Percentiles rank a stretch among this genome's conserved stretches.
Conservation (phyloP, 35 echinoderm and acorn worm species). For the Ophiothrix spiculata region DNA sequence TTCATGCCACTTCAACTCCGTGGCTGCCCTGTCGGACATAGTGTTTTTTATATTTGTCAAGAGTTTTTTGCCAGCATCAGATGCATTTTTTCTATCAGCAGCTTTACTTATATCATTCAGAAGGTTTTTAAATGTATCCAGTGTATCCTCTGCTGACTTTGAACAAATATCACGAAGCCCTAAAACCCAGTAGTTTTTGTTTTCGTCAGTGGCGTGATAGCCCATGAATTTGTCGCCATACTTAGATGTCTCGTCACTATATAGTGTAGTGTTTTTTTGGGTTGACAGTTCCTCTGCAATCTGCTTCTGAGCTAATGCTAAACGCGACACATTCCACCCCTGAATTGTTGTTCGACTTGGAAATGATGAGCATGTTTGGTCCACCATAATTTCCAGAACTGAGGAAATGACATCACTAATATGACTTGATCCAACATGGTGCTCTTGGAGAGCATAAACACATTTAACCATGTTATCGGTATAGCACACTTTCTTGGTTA, state of each 20-base stretch:
- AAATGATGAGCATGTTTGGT: background rate
- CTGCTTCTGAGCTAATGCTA: conserved; percentile 1
- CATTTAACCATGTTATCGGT: background rate
- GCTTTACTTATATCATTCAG: conserved; percentile 8
- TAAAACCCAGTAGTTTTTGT: background rate
- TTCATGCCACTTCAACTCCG: conserved; percentile 29
- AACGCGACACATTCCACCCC: background rate
- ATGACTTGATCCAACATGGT: background rate
- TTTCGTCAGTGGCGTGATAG: conserved; percentile 3
- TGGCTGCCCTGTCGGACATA: conserved; percentile 23
- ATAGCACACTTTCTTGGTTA: background rate
- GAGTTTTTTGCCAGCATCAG: conserved; percentile 16
- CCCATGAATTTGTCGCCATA: conserved; percentile 25
- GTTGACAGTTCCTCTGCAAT: conserved; percentile 18
- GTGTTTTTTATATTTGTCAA: conserved; percentile 12
- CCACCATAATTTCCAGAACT: background rate
- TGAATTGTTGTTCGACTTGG: conserved; percentile 13
- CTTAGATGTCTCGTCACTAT: conserved; percentile 13
- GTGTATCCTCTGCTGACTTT: background rate
- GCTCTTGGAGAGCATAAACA: background rate
- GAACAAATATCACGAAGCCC: background rate
- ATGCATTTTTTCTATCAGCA: background rate
- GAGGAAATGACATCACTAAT: background rate
- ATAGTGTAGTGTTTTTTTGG: conserved; percentile 12
- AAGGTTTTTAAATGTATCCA: background rate